phyloP scores from a whole-genome alignment of 2,888 invertebrate genomes.

The Trilocha varians region DNA sequence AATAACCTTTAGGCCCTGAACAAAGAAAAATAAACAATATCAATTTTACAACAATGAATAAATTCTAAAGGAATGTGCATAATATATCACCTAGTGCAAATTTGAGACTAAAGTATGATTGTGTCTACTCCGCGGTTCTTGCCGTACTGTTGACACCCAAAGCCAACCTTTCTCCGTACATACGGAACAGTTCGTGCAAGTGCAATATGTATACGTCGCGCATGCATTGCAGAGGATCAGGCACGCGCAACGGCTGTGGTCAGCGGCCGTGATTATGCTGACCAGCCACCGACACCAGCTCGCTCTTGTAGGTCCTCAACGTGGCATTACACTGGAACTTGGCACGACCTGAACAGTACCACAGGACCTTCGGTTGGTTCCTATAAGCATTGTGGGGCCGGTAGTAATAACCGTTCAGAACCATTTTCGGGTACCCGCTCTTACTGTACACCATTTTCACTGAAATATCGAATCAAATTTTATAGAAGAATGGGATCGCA shows the following conservation, averaged over 20 bases:
- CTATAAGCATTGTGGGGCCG: constrained; percentile 63
- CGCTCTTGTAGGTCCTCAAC: constrained; percentile 43
- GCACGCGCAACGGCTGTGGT: constrained; percentile 24
- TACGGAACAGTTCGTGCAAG: constrained; percentile 28
- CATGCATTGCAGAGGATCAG: constrained; percentile 14
- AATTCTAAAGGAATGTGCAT: constrained; percentile 7
- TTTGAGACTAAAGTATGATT: too few species aligned
- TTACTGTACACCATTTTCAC: constrained; percentile 14
- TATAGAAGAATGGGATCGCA: constrained; percentile 1
- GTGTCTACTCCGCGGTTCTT: neutral
- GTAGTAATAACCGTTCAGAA: constrained; percentile 47
- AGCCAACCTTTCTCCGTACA: constrained; percentile 33
- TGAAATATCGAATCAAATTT: constrained; percentile 13
- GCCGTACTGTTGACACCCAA: constrained; percentile 1
- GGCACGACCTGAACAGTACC: constrained; percentile 56
- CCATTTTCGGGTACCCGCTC: constrained; percentile 56
- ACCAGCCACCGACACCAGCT: constrained; percentile 44
- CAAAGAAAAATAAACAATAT: neutral
- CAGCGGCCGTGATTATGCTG: constrained; percentile 48
- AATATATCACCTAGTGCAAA: neutral
- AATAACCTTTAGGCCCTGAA: neutral
- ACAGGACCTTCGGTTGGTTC: constrained; percentile 51
- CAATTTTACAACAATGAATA: neutral
- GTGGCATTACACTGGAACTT: constrained; percentile 49
- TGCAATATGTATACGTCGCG: constrained; percentile 17